Percentiles rank a stretch among this genome's conserved stretches.
Evolutionary conservation across 2,113 vertebrate genomes (phyloP).

Genomic region (Noctilio leporinus): DNA sequence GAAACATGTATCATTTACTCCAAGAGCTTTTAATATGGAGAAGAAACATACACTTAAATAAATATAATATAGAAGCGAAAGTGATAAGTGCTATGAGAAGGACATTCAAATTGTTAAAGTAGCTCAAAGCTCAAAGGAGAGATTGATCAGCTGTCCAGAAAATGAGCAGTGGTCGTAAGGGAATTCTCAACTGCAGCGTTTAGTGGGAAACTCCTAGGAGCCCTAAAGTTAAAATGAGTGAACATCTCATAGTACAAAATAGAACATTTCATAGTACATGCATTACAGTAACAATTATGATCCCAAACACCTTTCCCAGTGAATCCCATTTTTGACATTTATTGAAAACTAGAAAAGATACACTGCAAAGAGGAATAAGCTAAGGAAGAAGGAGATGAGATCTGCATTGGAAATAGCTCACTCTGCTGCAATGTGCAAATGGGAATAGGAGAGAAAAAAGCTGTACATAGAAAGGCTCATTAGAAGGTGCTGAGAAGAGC

Average conservation of each 20-base stretch:
- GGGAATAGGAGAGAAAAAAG: neutral
- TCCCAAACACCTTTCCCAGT: neutral
- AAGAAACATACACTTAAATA: neutral
- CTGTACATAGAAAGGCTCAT: neutral
- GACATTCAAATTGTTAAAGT: neutral
- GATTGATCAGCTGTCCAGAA: neutral
- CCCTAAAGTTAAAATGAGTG: neutral
- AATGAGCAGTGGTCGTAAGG: neutral
- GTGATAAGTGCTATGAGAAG: neutral
- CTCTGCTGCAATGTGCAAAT: neutral
- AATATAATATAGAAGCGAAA: neutral
- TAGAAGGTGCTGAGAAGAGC: neutral
- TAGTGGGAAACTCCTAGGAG: neutral
- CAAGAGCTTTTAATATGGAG: neutral
- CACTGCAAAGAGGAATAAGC: neutral
- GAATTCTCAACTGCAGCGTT: neutral
- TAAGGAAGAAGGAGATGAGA: neutral
- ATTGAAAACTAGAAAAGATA: neutral
- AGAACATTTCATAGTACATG: neutral
- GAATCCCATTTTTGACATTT: neutral
- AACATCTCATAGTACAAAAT: neutral
- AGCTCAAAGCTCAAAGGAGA: neutral
- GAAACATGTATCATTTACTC: neutral
- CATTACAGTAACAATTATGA: neutral
- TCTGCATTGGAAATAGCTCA: neutral